Evolutionary conservation across 2,888 invertebrate genomes (phyloP).

Genomic region (Panorpa germanica): DNA sequence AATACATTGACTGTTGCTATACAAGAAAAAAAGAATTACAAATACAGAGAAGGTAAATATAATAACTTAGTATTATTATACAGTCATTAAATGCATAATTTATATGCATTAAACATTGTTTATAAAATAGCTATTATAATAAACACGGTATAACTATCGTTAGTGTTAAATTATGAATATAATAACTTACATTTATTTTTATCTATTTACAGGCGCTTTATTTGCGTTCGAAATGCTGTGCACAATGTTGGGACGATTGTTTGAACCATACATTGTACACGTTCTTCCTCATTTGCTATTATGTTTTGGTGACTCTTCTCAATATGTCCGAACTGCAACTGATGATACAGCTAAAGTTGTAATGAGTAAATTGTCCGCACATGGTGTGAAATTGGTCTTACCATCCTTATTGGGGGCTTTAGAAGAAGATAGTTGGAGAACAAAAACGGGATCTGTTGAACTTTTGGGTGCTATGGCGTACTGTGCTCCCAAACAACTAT

Average conservation of each 20-base stretch:
- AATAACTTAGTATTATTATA: conserved; percentile 9
- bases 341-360: conserved; percentile 94
- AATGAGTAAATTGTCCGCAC: conserved; percentile 85
- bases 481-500: conserved; percentile 96
- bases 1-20: conserved; percentile 80
- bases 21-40: conserved; percentile 91
- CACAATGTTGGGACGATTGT: conserved; percentile 82
- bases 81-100: no score
- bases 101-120: no score
- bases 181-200: not conserved
- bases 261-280: conserved; percentile 98
- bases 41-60: conserved; percentile 64
- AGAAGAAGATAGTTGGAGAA: conserved; percentile 97
- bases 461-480: conserved; percentile 95
- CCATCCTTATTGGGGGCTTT: conserved; percentile 84
- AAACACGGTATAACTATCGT: not conserved
- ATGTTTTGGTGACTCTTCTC: conserved; percentile 90
- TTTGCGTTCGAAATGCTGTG: conserved; percentile 97
- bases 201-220: conserved; percentile 46
- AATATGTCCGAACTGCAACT: conserved; percentile 89
- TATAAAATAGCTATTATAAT: conserved; percentile 1
- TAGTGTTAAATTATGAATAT: not conserved
- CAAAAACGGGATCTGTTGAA: conserved; percentile 92
- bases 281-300: conserved; percentile 85
- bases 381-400: conserved; percentile 93